Evolutionary conservation across 1,140 invertebrate species (phyloP), one percentile per base, ranked within the genome.

Genomic region (Drosophila ironensis): DNA sequence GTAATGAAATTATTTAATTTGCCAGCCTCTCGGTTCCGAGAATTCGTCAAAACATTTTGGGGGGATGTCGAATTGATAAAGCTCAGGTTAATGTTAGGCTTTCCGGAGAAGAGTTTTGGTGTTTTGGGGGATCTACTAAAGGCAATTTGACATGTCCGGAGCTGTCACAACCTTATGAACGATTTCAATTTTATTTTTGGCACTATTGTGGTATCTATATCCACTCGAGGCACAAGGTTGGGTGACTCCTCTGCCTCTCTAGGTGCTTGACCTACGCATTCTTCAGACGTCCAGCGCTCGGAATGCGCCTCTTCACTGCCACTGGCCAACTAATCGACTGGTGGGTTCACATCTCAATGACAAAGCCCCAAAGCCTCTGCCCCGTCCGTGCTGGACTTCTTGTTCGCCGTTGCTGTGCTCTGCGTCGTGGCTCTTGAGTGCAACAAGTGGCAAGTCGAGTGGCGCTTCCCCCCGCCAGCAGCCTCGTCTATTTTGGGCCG

Each of bases 361-460:
- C 78, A 50, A 66, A 64, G 48, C 57, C 69, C 63, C 72, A 81
- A 82, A 80, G 68, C 46, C 16, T 69, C 52, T 69, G 63, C 64
- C 50, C 64, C 53, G 30, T 28, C 30, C 47, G 33, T 40, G 54
- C 27, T 51, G 37, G 20, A 22, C 56, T 60, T 57, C 27, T 57
- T 60, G 40, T 41, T 47, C 19, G 22, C 19, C 37, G 45, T 57
- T 9, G 57, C 66, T 44, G 66, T 70, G 57, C 66, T 44, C 53
- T 70, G 67, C 68, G 59, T 64, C 68, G 59, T 64, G 81, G 53
- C 75, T 80, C 80, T 86, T 68, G 71, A 86, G 12, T 86, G 71
- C 80, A 86, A 86, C 80, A 86, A 86, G 80, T 86, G 80, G 80
- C 81, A 86, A 60, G 66, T 75, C 50, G 69, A 69, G 60, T 67